Conservation (phyloP, 2,797 vertebrate genomes). For the Acropternis orthonyx region DNA sequence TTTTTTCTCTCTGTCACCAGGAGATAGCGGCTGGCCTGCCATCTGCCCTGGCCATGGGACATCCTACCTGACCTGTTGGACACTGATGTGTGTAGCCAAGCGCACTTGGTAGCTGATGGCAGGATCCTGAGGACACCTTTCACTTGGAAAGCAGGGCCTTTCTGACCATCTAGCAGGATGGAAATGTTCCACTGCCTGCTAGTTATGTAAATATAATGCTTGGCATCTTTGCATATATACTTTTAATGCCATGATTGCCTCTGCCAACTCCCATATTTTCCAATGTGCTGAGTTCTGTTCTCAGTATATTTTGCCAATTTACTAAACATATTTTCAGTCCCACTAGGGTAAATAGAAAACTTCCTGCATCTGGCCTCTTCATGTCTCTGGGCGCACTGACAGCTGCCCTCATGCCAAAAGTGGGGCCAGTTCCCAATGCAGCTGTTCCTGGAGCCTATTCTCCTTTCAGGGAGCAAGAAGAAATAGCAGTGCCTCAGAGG, state of each 20-base stretch:
- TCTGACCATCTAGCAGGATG: background rate
- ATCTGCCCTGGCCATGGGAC: background rate
- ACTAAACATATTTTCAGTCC: conserved; percentile 31
- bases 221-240: background rate
- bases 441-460: background rate
- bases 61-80: background rate
- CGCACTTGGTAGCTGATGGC: background rate
- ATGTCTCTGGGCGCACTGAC: background rate
- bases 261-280: conserved; percentile 54
- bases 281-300: background rate
- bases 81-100: background rate
- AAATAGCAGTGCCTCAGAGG: background rate
- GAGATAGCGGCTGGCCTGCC: background rate
- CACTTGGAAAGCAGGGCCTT: background rate
- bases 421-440: background rate
- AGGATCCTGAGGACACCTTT: background rate
- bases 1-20: background rate
- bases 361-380: conserved; percentile 8
- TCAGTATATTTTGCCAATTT: conserved; percentile 39
- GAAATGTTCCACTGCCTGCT: background rate
- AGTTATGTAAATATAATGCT: conserved; percentile 30
- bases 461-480: background rate
- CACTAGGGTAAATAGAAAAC: conserved; percentile 24
- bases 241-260: conserved; percentile 2
- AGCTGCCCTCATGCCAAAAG: background rate